These are phyloP conservation scores for Gonioctena quinquepunctata DNA, from an alignment of 1,140 invertebrate species.

Conservation along the genomic window DNA sequence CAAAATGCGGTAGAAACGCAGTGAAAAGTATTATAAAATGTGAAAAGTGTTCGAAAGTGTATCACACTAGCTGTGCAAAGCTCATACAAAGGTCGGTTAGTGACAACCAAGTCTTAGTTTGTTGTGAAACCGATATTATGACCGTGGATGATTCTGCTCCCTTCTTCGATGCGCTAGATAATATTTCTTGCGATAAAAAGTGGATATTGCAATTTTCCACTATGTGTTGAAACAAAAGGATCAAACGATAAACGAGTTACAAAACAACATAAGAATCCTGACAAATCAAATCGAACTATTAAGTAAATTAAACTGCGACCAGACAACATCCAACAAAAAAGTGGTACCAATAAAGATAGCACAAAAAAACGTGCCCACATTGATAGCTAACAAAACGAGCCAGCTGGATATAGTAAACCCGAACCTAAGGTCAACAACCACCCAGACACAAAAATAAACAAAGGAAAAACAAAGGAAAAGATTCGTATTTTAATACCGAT, in stretches of 20 bases:
- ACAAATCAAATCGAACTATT: too few relatives aligned
- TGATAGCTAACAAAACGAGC: background rate
- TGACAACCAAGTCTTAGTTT: background rate
- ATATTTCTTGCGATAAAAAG: background rate
- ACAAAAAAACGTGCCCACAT: background rate
- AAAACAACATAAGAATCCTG: too few relatives aligned
- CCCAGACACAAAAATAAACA: background rate
- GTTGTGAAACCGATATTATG: background rate
- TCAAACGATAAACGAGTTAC: background rate
- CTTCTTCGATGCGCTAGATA: background rate
- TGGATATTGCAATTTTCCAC: background rate
- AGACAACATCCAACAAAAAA: background rate
- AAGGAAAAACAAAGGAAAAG: too few relatives aligned
- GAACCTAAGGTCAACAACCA: background rate
- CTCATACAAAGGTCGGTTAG: background rate
- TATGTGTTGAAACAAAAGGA: background rate
- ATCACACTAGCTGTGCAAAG: background rate
- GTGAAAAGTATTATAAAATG: background rate
- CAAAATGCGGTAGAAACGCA: background rate
- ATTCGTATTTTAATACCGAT: too few relatives aligned
- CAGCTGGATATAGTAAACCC: background rate
- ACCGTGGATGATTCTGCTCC: too few relatives aligned
- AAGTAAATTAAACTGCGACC: too few relatives aligned
- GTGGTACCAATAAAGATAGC: background rate
- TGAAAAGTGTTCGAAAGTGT: background rate